Percentiles rank a stretch among this genome's conserved stretches.
These are phyloP conservation scores for Arizona elegans DNA, from an alignment of 2,113 vertebrate species.

Conservation along the genomic window DNA sequence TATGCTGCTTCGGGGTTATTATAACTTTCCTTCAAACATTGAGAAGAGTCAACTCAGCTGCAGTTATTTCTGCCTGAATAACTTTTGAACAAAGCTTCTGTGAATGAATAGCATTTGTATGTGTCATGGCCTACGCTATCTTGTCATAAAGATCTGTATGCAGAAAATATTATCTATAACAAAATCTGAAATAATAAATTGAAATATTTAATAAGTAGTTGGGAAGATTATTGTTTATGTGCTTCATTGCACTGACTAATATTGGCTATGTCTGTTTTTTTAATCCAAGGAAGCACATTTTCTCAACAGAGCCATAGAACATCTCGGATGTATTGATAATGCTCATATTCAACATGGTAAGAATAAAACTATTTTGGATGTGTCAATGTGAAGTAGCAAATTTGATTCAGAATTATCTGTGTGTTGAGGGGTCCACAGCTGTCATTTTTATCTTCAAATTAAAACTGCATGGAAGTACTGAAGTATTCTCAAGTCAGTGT, in stretches of 20 bases:
- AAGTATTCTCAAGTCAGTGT: background rate
- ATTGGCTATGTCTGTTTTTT: slow-evolving; percentile 20
- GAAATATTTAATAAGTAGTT: background rate
- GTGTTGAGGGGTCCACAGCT: background rate
- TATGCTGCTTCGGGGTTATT: background rate
- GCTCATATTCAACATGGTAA: slow-evolving; percentile 90
- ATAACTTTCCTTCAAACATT: background rate
- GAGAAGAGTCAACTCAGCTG: background rate
- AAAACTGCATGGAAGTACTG: background rate
- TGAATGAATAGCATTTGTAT: background rate
- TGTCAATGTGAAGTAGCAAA: background rate
- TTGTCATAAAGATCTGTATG: background rate
- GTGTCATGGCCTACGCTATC: background rate
- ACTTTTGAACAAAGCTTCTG: background rate
- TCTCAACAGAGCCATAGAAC: slow-evolving; percentile 83
- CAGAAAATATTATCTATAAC: background rate
- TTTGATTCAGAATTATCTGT: background rate
- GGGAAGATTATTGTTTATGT: background rate
- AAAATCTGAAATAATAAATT: background rate
- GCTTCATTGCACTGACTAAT: slow-evolving; percentile 14
- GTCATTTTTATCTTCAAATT: background rate
- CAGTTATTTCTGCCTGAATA: background rate
- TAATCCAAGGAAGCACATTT: slow-evolving; percentile 80
- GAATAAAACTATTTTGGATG: slow-evolving; percentile 38
- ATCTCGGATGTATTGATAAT: slow-evolving; percentile 83